Evolutionary conservation across 2,113 vertebrate species (phyloP), one percentile per base, ranked within the genome.

Genomic region (Xerus inauris): DNA sequence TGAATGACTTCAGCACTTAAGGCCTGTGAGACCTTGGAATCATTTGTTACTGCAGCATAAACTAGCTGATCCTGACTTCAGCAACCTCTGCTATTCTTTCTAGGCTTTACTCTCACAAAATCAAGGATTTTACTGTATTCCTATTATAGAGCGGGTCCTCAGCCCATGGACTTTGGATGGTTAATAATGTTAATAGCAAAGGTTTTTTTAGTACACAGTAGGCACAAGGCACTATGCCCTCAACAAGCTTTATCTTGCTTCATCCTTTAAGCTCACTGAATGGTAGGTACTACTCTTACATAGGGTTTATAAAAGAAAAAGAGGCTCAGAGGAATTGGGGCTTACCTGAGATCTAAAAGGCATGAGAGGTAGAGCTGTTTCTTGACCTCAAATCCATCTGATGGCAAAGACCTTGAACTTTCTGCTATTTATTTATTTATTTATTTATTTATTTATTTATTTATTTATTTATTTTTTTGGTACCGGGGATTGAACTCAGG

Each of bases 141-240:
- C 1, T 24, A 19, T 35, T 59, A n/a, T 35, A 76, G 19, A 40
- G 47, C 1, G 0, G 11, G 6, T 54, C 30, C n/a, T 59, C 73
- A 54, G 13, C 24, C 79, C 22, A 0, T 10, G 24, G 79, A 49
- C 71, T 67, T 47, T 20, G 40, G 91, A 26, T n/a, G 47, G n/a
- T 8, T 32, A 24, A 77, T 62, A 16, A n/a, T 42, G 6, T 64
- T 40, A 32, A 76, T 3, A 47, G 62, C 19, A 22, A 20, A n/a
- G 35, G 26, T 26, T 47, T 47, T 35, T 38, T 24, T 59, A 76
- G 11, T 2, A 0, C 2, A 5, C 22, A 19, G 10, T 9, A 22
- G 13, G 26, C 4, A 1, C 42, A 11, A 8, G 8, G 14, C 59
- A 9, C 72, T 35, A 6, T 47, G 67, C 49, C n/a, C 26, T 67